Percentiles rank a stretch among this genome's conserved stretches.
These are phyloP conservation scores for Neuroscelio doddi DNA, from an alignment of 2,888 invertebrate species.

Conservation along the genomic window DNA sequence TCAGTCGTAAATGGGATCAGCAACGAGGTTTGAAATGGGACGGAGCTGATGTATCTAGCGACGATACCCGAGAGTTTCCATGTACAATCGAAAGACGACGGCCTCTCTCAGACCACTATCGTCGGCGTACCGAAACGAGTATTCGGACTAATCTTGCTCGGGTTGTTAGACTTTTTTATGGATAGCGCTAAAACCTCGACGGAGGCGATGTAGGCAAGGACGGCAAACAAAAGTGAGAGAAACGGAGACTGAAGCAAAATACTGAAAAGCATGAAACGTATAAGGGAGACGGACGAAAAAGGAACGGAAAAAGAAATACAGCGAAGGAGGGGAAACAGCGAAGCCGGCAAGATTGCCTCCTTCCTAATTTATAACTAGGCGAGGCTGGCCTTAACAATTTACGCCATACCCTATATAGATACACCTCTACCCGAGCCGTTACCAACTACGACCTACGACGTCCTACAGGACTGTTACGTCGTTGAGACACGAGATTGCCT, in stretches of 20 bases:
- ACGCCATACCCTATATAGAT: constrained; percentile 60
- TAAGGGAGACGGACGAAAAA: too few relatives aligned
- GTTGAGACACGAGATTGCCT: constrained; percentile 62
- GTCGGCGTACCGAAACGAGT: constrained; percentile 33
- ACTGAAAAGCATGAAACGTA: too few relatives aligned
- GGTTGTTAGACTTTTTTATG: constrained; percentile 55
- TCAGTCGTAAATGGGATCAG: constrained; percentile 54
- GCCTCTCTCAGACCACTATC: background rate
- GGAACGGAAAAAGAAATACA: constrained; percentile 41
- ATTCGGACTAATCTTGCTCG: constrained; percentile 53
- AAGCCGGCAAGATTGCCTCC: constrained; percentile 67
- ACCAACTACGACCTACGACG: constrained; percentile 53
- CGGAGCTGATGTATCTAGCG: constrained; percentile 12
- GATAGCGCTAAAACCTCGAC: constrained; percentile 50
- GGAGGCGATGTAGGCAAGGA: constrained; percentile 10
- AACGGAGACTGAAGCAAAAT: too few relatives aligned
- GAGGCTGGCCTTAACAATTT: constrained; percentile 70
- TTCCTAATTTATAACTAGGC: constrained; percentile 71
- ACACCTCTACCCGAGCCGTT: constrained; percentile 51
- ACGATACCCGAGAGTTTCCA: constrained; percentile 1
- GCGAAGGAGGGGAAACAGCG: constrained; percentile 52
- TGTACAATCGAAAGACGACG: constrained; percentile 23
- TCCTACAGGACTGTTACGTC: constrained; percentile 56
- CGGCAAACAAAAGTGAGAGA: constrained; percentile 13
- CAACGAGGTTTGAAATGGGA: constrained; percentile 21